phyloP scores from a whole-genome alignment of 2,797 vertebrate genomes.

The Ceryle rudis region DNA sequence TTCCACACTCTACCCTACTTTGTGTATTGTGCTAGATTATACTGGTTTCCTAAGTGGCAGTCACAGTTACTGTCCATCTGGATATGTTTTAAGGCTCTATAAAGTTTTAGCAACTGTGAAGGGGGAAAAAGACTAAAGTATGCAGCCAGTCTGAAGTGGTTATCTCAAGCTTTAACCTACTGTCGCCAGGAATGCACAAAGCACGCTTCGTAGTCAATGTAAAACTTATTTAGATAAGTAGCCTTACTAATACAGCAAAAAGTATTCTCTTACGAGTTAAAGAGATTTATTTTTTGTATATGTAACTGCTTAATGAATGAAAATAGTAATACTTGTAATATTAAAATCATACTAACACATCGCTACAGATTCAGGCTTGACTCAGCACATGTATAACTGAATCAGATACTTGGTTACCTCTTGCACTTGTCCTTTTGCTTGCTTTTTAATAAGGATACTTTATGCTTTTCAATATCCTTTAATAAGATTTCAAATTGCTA shows the following conservation, averaged over 20 bases:
- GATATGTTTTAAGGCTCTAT: constrained; percentile 2
- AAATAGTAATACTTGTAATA: background rate
- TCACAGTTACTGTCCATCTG: constrained; percentile 36
- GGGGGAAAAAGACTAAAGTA: background rate
- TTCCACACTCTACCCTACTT: constrained; percentile 18
- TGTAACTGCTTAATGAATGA: background rate
- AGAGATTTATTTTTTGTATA: background rate
- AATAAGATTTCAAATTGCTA: background rate
- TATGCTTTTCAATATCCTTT: background rate
- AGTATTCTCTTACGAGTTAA: background rate
- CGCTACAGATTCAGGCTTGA: background rate
- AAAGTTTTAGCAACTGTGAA: constrained; percentile 43
- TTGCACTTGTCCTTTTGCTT: background rate
- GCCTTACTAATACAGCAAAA: background rate
- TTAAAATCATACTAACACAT: background rate
- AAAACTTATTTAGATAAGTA: background rate
- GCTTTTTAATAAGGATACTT: constrained; percentile 16
- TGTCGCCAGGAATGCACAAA: background rate
- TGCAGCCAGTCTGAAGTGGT: constrained; percentile 23
- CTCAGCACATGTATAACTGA: background rate
- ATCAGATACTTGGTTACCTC: background rate
- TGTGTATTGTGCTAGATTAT: constrained; percentile 28
- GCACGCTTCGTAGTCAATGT: background rate
- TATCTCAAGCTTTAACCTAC: constrained; percentile 16
- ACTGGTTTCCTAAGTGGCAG: constrained; percentile 14